Conservation (phyloP, 2,797 vertebrate species). For the Alfaro cultratus region DNA sequence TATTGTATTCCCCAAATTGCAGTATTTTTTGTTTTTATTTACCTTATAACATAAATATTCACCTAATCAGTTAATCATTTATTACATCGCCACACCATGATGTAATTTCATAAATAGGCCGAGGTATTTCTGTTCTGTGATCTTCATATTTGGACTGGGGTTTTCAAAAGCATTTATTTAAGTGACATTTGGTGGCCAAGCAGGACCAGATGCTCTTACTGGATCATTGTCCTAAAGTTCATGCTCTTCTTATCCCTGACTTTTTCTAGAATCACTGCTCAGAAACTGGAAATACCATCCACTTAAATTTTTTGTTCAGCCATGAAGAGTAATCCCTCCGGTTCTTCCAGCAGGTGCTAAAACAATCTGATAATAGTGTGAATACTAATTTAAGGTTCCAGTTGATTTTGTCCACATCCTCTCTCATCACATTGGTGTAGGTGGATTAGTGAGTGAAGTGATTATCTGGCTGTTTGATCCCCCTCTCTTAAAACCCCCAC, state of each 20-base stretch:
- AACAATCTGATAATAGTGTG: not conserved
- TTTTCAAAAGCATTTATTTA: not conserved
- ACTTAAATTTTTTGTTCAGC: not conserved
- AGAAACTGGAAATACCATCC: not conserved
- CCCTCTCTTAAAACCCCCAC: not conserved
- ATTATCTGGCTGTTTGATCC: not conserved
- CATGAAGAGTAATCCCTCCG: not conserved
- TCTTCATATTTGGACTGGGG: not conserved
- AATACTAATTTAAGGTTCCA: not conserved
- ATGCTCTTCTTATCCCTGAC: not conserved
- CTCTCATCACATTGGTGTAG: not conserved
- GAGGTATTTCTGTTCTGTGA: not conserved
- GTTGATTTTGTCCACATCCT: not conserved
- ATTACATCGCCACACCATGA: too few species aligned
- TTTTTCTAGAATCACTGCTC: not conserved
- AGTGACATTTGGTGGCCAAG: not conserved
- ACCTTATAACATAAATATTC: not conserved
- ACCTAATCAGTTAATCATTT: not conserved
- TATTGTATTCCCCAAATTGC: not conserved
- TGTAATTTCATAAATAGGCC: not conserved
- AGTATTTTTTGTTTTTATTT: not conserved
- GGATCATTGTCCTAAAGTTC: not conserved
- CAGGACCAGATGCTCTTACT: not conserved
- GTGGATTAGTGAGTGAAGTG: conserved; percentile 1
- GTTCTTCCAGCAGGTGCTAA: not conserved